Percentiles rank a stretch among this genome's conserved stretches.
These are phyloP conservation scores for Falco naumanni DNA, from an alignment of 2,797 vertebrate genomes.

Conservation along the genomic window DNA sequence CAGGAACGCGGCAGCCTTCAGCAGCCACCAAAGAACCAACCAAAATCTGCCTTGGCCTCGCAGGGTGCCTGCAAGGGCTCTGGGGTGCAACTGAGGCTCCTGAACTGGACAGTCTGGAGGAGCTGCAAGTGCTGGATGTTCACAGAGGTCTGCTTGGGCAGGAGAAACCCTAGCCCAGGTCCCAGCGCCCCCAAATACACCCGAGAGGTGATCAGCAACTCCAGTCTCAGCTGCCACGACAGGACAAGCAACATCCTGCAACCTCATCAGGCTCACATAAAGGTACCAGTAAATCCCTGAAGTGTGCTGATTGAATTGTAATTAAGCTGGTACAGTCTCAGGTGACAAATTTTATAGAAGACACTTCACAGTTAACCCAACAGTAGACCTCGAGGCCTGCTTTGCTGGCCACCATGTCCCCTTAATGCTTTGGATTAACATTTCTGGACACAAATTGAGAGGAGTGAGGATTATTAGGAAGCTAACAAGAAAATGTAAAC, in stretches of 20 bases:
- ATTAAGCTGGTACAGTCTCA: background rate
- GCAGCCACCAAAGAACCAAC: background rate
- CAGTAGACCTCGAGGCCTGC: background rate
- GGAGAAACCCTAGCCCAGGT: background rate
- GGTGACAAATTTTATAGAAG: background rate
- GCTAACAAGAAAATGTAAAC: slow-evolving; percentile 39
- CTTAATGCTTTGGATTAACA: slow-evolving; percentile 20
- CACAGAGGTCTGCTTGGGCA: background rate
- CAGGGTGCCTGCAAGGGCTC: background rate
- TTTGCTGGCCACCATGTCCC: background rate
- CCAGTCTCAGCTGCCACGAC: background rate
- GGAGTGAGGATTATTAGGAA: background rate
- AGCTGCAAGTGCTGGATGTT: background rate
- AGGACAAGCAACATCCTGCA: background rate
- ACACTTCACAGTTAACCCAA: background rate
- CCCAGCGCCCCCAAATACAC: background rate
- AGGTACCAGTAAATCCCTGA: background rate
- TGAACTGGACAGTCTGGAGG: background rate
- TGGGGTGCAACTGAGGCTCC: background rate
- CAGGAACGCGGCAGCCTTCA: background rate
- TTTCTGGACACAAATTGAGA: background rate
- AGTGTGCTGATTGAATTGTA: background rate
- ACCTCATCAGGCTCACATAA: background rate
- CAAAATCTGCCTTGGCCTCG: background rate
- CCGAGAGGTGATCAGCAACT: background rate